Percentiles rank a stretch among this genome's conserved stretches.
Evolutionary conservation across 92 coral and sea anemone species (phyloP).

Genomic region (Scolanthus callimorphus): DNA sequence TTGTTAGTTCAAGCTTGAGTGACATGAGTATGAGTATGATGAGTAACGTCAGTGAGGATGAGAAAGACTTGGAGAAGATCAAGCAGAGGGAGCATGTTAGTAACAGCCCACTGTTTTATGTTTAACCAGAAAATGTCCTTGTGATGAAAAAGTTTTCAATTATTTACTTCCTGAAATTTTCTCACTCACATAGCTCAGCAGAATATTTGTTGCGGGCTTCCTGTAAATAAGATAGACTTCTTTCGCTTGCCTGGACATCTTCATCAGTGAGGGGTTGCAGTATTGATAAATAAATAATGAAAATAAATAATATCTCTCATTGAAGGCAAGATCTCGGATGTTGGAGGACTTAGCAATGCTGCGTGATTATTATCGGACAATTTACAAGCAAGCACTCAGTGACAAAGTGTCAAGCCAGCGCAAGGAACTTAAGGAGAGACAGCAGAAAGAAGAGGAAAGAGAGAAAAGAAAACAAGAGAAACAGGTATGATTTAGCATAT

Average conservation of each 20-base stretch:
- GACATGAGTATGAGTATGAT: not conserved
- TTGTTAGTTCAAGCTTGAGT: not conserved
- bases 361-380: slow-evolving; percentile 54
- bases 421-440: slow-evolving; percentile 14
- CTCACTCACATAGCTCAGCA: too few relatives aligned
- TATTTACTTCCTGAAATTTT: too few relatives aligned
- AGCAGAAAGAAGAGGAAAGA: slow-evolving; percentile 17
- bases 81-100: slow-evolving; percentile 15
- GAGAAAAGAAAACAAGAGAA: slow-evolving; percentile 15
- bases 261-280: too few relatives aligned
- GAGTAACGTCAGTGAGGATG: slow-evolving; percentile 19
- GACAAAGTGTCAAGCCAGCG: slow-evolving; percentile 54
- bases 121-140: not conserved
- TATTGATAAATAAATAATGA: too few relatives aligned
- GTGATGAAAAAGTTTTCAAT: not conserved
- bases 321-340: slow-evolving; percentile 37
- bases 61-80: slow-evolving; percentile 12
- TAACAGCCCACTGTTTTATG: too few relatives aligned
- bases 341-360: slow-evolving; percentile 51
- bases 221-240: too few relatives aligned
- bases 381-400: slow-evolving; percentile 55
- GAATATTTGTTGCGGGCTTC: too few relatives aligned
- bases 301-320: too few relatives aligned
- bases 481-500: too few relatives aligned
- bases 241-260: too few relatives aligned